These are phyloP conservation scores for roundworm (Caenorhabditis elegans) DNA, from an alignment of 1,140 invertebrate species.

Conservation along the genomic window WBcel235 BX284603.4:5886001-5886500, in stretches of 20 bases:
- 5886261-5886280: neutral
- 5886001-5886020: neutral
- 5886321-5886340: neutral
- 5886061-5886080: neutral
- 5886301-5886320: neutral
- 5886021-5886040: neutral
- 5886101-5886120: too few relatives aligned
- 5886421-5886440: too few relatives aligned
- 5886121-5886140: too few relatives aligned
- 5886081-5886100: neutral
- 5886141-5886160: too few relatives aligned
- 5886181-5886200: neutral
- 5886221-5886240: neutral
- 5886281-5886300: neutral
- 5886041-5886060: too few relatives aligned
- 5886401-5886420: too few relatives aligned
- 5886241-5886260: neutral
- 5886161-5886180: too few relatives aligned
- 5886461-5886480: too few relatives aligned
- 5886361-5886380: too few relatives aligned
- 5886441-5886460: too few relatives aligned
- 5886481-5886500: too few relatives aligned
- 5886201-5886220: neutral
- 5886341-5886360: neutral
- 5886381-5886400: too few relatives aligned